A percentile compares a stretch with the other conserved stretches of the same genome.
Evolutionary conservation across 2,888 invertebrate genomes (phyloP).

Genomic region (Salticus scenicus): DNA sequence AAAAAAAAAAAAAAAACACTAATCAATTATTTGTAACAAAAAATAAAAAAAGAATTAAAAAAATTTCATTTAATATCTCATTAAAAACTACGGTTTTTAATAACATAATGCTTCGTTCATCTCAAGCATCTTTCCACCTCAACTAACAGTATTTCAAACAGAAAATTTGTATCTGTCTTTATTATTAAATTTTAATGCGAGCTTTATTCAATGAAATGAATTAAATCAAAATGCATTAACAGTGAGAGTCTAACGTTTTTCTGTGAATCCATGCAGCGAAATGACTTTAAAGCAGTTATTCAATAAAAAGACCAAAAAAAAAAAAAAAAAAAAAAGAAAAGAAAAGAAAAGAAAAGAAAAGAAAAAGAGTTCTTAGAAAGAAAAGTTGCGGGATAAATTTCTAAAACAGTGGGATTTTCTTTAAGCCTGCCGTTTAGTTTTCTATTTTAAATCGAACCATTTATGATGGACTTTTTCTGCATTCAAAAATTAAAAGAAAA

Average conservation of each 20-base stretch:
- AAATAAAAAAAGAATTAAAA: neutral
- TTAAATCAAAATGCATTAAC: neutral
- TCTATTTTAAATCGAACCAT: no score
- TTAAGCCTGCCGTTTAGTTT: no score
- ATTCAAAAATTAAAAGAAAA: no score
- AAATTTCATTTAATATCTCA: slow-evolving; percentile 4
- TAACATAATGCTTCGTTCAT: neutral
- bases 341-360: no score
- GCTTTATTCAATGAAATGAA: neutral
- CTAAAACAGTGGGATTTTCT: no score
- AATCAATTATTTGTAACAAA: neutral
- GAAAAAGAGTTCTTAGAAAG: no score
- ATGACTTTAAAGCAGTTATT: neutral
- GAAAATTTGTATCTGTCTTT: neutral
- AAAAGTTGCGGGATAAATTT: no score
- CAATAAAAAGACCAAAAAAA: neutral
- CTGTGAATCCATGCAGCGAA: neutral
- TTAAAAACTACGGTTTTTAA: neutral
- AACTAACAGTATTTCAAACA: neutral
- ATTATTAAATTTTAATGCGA: neutral
- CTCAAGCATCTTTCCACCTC: neutral
- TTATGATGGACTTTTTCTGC: no score
- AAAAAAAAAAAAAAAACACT: no score
- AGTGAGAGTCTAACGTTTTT: neutral
- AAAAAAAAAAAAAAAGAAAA: neutral